Evolutionary conservation across 2,113 vertebrate genomes (phyloP).

Genomic region (Siniperca knerii): DNA sequence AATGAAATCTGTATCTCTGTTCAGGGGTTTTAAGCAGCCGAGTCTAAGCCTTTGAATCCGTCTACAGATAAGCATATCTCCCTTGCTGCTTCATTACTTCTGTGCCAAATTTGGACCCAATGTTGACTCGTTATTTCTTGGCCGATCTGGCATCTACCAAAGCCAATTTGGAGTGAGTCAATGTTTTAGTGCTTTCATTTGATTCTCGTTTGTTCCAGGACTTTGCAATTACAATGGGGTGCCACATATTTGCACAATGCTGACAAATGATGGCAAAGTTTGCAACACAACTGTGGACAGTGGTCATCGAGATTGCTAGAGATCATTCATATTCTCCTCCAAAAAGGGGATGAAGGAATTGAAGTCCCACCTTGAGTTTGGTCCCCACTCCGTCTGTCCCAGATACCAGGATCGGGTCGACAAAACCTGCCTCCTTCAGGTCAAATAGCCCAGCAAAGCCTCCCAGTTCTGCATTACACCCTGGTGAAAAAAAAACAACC

Average conservation of each 20-base stretch:
- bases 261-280: not conserved
- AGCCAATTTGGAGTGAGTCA: not conserved
- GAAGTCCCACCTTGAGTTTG: slow-evolving; percentile 90
- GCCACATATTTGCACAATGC: too few relatives aligned
- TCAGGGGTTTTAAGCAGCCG: not conserved
- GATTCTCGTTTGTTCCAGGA: not conserved
- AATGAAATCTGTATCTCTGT: not conserved
- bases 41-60: slow-evolving; percentile 12
- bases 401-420: slow-evolving; percentile 93
- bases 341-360: not conserved
- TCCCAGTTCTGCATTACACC: slow-evolving; percentile 93
- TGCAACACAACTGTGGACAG: too few relatives aligned
- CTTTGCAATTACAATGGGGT: not conserved
- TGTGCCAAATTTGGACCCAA: not conserved
- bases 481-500: slow-evolving; percentile 74
- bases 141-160: not conserved
- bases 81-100: not conserved
- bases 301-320: not conserved
- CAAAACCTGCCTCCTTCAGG: slow-evolving; percentile 93
- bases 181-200: not conserved
- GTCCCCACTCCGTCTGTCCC: slow-evolving; percentile 98
- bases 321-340: not conserved
- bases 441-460: slow-evolving; percentile 97
- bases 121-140: slow-evolving; percentile 13
- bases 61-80: not conserved